Conservation (phyloP, 2,113 vertebrate genomes). For the Piaya cayana region DNA sequence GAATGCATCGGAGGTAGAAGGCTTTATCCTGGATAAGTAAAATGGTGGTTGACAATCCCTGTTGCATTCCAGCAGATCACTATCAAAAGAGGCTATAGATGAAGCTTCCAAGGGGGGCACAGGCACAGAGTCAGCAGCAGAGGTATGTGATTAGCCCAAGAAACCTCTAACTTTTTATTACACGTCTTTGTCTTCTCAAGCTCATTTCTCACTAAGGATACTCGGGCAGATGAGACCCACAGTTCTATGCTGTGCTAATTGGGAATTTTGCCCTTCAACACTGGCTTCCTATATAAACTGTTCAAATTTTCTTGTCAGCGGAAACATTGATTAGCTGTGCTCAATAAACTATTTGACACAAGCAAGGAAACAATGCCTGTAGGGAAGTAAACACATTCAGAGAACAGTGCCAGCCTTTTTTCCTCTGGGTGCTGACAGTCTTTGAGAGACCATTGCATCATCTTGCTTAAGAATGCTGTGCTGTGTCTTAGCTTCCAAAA, state of each 20-base stretch:
- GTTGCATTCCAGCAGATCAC: neutral
- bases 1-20: neutral
- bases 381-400: slow-evolving; percentile 60
- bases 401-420: slow-evolving; percentile 66
- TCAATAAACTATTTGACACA: slow-evolving; percentile 70
- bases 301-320: slow-evolving; percentile 53
- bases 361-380: slow-evolving; percentile 58
- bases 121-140: neutral
- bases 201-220: neutral
- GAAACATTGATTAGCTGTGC: slow-evolving; percentile 67
- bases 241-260: neutral
- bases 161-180: neutral
- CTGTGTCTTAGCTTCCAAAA: slow-evolving; percentile 29
- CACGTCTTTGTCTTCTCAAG: neutral
- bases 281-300: slow-evolving; percentile 47
- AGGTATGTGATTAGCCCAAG: neutral
- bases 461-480: slow-evolving; percentile 35
- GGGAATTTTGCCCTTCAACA: slow-evolving; percentile 48
- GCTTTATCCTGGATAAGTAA: neutral
- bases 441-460: slow-evolving; percentile 55
- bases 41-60: neutral
- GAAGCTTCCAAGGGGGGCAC: neutral
- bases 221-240: neutral
- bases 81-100: neutral
- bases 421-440: slow-evolving; percentile 34